Evolutionary conservation across 2,113 vertebrate genomes (phyloP), one percentile per base, ranked within the genome.

Genomic region (Halcyon malimbica): DNA sequence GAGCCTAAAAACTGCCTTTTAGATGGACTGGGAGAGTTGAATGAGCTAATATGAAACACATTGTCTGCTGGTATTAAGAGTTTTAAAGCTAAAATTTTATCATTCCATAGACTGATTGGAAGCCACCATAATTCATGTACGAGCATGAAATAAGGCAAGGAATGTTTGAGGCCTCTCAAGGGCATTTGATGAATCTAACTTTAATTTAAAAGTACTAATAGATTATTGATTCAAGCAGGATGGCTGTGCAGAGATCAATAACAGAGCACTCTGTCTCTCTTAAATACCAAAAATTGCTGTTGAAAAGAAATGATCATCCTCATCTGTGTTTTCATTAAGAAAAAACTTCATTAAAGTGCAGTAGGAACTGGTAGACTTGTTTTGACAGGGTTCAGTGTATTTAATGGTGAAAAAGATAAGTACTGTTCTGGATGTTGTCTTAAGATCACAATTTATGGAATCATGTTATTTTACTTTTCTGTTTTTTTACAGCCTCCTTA

Each of bases 121-220:
- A 93, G 69, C 60, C 56, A 44, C 68, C 44, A 48, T 92, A 78
- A 96, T 89, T 90, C 88, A 91, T 70, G 75, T 87, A 70, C 1
- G 37, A 83, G 85, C 92, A 81, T 92, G 92, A 96, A 97, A 95
- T 94, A 87, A 77, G 77, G 90, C 41, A 5, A 84, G 91, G 79
- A 92, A 93, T 90, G 92, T 96, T 95, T 95, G 96, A 96, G 85
- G 87, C 93, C 92, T 96, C 97, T 98, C 97, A 96, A 95, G 96
- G 97, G 96, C 91, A 87, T 97, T 96, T 98, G 98, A 98, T 97
- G 90, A 97, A 96, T 97, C 94, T 97, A 83, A 86, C 92, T 98
- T 97, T 98, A 97, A 98, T 98, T 98, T 98, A 96, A 96, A 98
- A 94, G 92, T 96, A 97, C 97, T 98, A 98, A 98, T 98, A 98